Conservation (phyloP, 1,140 invertebrate genomes). For the Drosophila serrata region DNA sequence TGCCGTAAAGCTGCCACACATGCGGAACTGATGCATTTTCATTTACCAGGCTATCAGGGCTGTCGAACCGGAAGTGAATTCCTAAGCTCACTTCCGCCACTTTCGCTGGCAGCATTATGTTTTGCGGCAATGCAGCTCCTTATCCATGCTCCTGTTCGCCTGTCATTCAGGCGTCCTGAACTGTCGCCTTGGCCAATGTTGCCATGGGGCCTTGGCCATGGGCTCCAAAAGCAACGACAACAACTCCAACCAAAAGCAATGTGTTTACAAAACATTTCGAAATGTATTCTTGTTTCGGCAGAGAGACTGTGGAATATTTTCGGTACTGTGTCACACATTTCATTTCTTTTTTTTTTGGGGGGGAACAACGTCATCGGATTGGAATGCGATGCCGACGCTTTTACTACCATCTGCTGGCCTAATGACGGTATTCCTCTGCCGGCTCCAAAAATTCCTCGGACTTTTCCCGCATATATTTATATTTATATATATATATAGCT, state of each 20-base stretch:
- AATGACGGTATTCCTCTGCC: conserved; percentile 77
- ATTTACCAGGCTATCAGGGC: conserved; percentile 72
- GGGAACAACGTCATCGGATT: conserved; percentile 63
- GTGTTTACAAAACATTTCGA: conserved; percentile 11
- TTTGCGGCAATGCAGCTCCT: neutral
- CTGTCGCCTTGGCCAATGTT: conserved; percentile 75
- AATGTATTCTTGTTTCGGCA: neutral
- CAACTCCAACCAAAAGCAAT: conserved; percentile 4
- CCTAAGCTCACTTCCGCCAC: conserved; percentile 66
- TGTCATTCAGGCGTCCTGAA: conserved; percentile 62
- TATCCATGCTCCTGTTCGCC: conserved; percentile 55
- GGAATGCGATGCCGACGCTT: conserved; percentile 57
- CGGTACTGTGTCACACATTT: conserved; percentile 15
- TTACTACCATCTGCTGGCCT: conserved; percentile 74
- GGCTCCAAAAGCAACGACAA: conserved; percentile 25
- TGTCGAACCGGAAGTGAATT: conserved; percentile 74
- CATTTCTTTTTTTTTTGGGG: no score
- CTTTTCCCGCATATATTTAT: conserved; percentile 4
- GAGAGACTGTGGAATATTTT: conserved; percentile 1
- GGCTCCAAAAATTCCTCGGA: conserved; percentile 77
- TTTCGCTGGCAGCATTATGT: neutral
- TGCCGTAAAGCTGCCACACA: conserved; percentile 66
- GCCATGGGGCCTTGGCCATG: conserved; percentile 69
- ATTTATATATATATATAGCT: neutral
- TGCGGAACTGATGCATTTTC: conserved; percentile 85